A percentile compares a stretch with the other conserved stretches of the same genome.
Evolutionary conservation across 2,888 invertebrate genomes (phyloP).

Genomic region (Salticus scenicus): DNA sequence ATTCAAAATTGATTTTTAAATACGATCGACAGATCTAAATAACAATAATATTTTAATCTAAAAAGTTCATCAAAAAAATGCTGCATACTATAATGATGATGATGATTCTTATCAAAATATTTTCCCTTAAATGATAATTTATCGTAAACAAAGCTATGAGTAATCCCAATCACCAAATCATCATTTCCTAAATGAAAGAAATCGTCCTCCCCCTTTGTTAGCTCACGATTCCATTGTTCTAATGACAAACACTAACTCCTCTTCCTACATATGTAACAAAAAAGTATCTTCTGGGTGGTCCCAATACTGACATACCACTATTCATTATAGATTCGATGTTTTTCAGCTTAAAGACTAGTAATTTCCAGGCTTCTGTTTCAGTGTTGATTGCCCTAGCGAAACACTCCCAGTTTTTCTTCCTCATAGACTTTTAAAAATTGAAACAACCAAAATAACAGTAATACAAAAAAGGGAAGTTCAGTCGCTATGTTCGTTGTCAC

Average conservation of each 20-base stretch:
- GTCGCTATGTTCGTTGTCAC: background rate
- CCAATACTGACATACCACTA: constrained; percentile 21
- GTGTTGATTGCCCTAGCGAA: constrained; percentile 22
- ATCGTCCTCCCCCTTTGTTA: background rate
- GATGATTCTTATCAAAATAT: background rate
- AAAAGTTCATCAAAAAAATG: no score
- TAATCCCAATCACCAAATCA: background rate
- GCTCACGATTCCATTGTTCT: constrained; percentile 5
- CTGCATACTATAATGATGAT: no score
- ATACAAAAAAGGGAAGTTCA: background rate
- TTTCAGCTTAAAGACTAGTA: background rate
- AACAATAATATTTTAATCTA: no score
- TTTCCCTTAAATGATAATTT: background rate
- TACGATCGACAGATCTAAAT: no score
- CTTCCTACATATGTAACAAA: background rate
- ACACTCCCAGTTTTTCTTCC: background rate
- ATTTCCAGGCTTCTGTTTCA: constrained; percentile 3
- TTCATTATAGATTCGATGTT: constrained; percentile 20
- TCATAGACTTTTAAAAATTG: background rate
- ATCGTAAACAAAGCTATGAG: background rate
- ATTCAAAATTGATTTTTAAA: no score
- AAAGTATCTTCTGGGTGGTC: constrained; percentile 30
- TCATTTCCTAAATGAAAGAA: background rate
- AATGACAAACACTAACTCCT: background rate
- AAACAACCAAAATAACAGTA: background rate